phyloP scores from a whole-genome alignment of 2,797 vertebrate species.

The Protonibea diacanthus region DNA sequence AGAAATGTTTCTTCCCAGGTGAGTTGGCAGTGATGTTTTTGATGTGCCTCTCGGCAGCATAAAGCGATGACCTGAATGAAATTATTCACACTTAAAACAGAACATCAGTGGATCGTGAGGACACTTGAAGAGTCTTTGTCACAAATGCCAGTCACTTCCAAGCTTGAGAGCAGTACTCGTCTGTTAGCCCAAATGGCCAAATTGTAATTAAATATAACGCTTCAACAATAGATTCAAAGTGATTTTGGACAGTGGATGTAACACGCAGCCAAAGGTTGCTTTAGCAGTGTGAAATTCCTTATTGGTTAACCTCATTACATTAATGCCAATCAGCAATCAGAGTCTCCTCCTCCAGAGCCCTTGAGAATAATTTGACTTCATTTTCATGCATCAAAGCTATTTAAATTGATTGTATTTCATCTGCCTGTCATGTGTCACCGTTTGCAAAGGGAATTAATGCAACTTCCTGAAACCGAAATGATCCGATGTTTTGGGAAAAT shows the following conservation, averaged over 20 bases:
- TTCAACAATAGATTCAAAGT: slow-evolving; percentile 51
- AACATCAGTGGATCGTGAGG: slow-evolving; percentile 35
- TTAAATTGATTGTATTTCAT: slow-evolving; percentile 67
- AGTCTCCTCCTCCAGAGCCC: slow-evolving; percentile 62
- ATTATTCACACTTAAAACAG: slow-evolving; percentile 48
- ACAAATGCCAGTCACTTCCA: slow-evolving; percentile 35
- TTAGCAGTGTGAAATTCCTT: slow-evolving; percentile 53
- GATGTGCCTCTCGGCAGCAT: slow-evolving; percentile 55
- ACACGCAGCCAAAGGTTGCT: slow-evolving; percentile 50
- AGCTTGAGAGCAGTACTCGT: slow-evolving; percentile 22
- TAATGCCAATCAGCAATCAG: slow-evolving; percentile 66
- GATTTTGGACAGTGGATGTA: slow-evolving; percentile 51
- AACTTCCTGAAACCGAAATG: slow-evolving; percentile 9
- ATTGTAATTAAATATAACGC: slow-evolving; percentile 53
- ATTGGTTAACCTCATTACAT: slow-evolving; percentile 74
- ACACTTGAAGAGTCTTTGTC: slow-evolving; percentile 30
- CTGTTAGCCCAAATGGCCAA: slow-evolving; percentile 42
- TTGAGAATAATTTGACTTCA: slow-evolving; percentile 60
- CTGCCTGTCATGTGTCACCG: slow-evolving; percentile 38
- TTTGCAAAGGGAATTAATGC: slow-evolving; percentile 38
- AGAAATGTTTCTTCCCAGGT: slow-evolving; percentile 58
- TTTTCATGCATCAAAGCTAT: slow-evolving; percentile 60
- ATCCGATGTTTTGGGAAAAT: slow-evolving; percentile 15
- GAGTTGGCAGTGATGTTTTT: slow-evolving; percentile 58
- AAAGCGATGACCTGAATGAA: slow-evolving; percentile 57